These are phyloP conservation scores for Theodoxus fluviatilis DNA, from an alignment of 2,888 invertebrate genomes.

Conservation along the genomic window DNA sequence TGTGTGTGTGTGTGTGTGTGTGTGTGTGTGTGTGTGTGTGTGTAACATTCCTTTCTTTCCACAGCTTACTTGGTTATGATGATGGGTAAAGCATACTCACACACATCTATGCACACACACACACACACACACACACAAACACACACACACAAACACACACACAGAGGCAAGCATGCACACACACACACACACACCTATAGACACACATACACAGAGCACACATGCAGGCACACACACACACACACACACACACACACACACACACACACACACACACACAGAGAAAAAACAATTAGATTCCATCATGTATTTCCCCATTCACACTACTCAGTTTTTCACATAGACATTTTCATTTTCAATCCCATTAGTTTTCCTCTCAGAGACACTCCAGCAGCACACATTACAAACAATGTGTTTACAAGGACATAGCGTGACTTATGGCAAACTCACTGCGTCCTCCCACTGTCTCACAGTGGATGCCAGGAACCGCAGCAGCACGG, in stretches of 20 bases:
- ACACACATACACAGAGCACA: background rate
- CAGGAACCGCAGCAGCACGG: constrained; percentile 48
- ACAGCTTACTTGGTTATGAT: background rate
- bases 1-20: constrained; percentile 3
- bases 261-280: background rate
- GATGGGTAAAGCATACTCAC: background rate
- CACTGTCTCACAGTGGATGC: constrained; percentile 42
- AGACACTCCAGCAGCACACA: too few relatives aligned
- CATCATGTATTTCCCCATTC: background rate
- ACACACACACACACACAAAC: constrained; percentile 7
- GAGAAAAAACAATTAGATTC: background rate
- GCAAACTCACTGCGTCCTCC: too few relatives aligned
- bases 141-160: constrained; percentile 9
- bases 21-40: background rate
- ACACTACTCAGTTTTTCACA: background rate
- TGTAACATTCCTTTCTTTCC: background rate
- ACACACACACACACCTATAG: background rate
- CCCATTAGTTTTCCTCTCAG: too few relatives aligned
- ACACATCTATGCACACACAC: background rate
- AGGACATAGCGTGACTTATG: too few relatives aligned
- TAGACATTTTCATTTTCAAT: too few relatives aligned
- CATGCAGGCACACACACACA: background rate
- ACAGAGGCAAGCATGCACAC: background rate
- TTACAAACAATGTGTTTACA: too few relatives aligned
- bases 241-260: constrained; percentile 12